Evolutionary conservation across 2,888 invertebrate species (phyloP).

Genomic region (Harpagoxenus sublaevis): DNA sequence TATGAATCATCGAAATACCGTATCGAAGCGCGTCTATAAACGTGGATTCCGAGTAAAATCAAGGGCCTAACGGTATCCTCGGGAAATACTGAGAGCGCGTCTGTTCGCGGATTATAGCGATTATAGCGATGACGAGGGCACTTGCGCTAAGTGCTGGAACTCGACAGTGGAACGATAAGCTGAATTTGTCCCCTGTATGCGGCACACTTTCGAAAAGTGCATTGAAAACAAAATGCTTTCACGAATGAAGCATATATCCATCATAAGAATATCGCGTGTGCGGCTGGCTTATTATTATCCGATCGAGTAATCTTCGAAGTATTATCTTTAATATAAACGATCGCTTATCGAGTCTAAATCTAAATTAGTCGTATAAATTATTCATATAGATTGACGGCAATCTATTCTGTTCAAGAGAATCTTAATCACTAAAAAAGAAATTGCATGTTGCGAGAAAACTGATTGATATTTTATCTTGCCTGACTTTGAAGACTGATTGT

Average conservation of each 20-base stretch:
- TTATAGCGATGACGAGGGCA: conserved; percentile 16
- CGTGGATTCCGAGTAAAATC: conserved; percentile 25
- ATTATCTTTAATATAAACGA: not conserved
- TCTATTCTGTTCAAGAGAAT: not conserved
- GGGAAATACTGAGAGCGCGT: not conserved
- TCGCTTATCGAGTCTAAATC: not conserved
- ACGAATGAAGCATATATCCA: not conserved
- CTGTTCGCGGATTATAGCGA: conserved; percentile 7
- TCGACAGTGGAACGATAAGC: not conserved
- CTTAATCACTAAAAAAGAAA: not conserved
- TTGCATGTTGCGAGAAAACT: not conserved
- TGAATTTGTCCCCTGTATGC: not conserved
- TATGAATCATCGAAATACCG: conserved; percentile 66
- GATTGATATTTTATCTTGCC: not conserved
- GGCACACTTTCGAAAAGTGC: conserved; percentile 10
- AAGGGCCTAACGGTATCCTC: conserved; percentile 19
- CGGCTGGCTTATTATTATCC: not conserved
- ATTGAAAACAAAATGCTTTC: conserved; percentile 6
- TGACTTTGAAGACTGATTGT: not conserved
- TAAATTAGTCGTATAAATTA: not conserved
- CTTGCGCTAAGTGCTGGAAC: not conserved
- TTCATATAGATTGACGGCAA: not conserved
- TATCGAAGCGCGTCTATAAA: conserved; percentile 16
- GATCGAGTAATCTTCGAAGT: not conserved
- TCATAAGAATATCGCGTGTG: not conserved